Evolutionary conservation across 2,888 invertebrate species (phyloP).

Genomic region (Chrysotoxum bicinctum): DNA sequence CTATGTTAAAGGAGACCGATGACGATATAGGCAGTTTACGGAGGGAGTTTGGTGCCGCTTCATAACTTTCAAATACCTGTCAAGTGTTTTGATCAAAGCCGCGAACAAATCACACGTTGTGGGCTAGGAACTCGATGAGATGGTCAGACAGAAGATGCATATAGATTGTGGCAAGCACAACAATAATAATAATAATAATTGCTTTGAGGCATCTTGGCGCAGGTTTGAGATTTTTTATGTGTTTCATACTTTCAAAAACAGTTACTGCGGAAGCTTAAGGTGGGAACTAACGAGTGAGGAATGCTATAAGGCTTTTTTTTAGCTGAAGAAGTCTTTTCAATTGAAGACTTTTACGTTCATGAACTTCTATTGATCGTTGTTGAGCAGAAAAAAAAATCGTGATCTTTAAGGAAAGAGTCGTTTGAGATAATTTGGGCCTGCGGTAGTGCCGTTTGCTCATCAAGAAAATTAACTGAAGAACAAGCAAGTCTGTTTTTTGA

Average conservation of each 20-base stretch:
- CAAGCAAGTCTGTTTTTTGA: too few species aligned
- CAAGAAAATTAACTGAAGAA: too few species aligned
- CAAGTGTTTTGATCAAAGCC: conserved; percentile 62
- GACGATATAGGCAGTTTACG: background rate
- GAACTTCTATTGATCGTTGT: background rate
- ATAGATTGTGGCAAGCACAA: conserved; percentile 26
- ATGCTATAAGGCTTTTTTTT: background rate
- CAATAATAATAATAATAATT: conserved; percentile 7
- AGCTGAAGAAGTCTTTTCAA: background rate
- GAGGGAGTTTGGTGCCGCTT: conserved; percentile 39
- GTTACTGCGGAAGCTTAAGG: conserved; percentile 2
- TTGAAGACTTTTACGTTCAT: background rate
- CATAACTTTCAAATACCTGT: conserved; percentile 64
- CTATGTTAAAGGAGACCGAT: conserved; percentile 2
- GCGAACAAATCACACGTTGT: conserved; percentile 36
- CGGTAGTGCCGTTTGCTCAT: too few species aligned
- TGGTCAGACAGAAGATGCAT: conserved; percentile 37
- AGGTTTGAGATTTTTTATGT: background rate
- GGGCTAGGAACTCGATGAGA: conserved; percentile 35
- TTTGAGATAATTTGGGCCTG: too few species aligned
- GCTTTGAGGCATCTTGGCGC: conserved; percentile 32
- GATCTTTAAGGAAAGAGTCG: too few species aligned
- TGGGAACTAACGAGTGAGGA: background rate
- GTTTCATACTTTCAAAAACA: background rate
- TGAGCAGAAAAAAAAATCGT: background rate